These are phyloP conservation scores for Odontomachus brunneus DNA, from an alignment of 1,140 invertebrate species.

Conservation along the genomic window DNA sequence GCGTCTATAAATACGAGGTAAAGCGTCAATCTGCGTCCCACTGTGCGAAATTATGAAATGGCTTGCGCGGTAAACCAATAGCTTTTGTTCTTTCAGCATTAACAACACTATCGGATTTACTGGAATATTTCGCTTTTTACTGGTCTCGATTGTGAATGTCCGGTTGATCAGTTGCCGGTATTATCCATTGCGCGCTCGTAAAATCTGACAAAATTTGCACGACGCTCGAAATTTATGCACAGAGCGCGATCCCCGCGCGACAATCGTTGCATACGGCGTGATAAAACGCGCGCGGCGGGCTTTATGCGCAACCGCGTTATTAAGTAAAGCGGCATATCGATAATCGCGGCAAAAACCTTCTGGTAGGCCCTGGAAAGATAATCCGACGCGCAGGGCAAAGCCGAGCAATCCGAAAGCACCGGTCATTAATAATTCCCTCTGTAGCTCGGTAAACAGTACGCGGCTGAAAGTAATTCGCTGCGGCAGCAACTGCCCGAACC, in stretches of 20 bases:
- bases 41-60: background rate
- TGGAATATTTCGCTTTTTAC: slow-evolving; percentile 1
- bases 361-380: slow-evolving; percentile 25
- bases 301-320: slow-evolving; percentile 20
- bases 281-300: slow-evolving; percentile 11
- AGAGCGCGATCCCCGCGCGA: background rate
- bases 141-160: background rate
- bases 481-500: slow-evolving; percentile 36
- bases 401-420: slow-evolving; percentile 49
- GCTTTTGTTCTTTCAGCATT: background rate
- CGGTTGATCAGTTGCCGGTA: background rate
- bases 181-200: background rate
- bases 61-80: background rate
- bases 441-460: slow-evolving; percentile 41
- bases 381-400: background rate
- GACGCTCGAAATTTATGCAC: slow-evolving; percentile 20
- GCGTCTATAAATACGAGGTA: background rate
- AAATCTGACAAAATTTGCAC: slow-evolving; percentile 30
- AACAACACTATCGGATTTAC: background rate
- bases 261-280: slow-evolving; percentile 5
- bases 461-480: slow-evolving; percentile 60
- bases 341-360: slow-evolving; percentile 42
- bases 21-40: background rate
- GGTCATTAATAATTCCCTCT: slow-evolving; percentile 61
- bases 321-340: slow-evolving; percentile 47